phyloP scores from a whole-genome alignment of 2,113 vertebrate species.

The Bothrops jararaca region DNA sequence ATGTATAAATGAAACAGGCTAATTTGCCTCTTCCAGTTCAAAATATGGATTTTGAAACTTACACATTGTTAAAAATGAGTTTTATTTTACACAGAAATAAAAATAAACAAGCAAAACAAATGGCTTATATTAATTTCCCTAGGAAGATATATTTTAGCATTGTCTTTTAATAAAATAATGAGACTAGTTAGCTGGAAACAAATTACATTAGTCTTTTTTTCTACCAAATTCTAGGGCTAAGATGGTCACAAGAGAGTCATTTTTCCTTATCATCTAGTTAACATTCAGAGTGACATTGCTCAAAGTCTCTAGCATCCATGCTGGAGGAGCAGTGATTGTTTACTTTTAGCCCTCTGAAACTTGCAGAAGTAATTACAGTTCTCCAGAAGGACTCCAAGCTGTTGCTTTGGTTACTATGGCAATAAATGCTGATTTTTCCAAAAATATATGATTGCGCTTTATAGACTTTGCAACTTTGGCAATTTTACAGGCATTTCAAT shows the following conservation, averaged over 20 bases:
- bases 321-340: neutral
- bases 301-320: neutral
- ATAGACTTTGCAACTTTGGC: conserved; percentile 33
- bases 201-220: neutral
- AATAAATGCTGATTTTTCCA: conserved; percentile 56
- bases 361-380: conserved; percentile 59
- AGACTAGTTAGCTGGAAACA: neutral
- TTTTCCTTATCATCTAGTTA: conserved; percentile 13
- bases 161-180: neutral
- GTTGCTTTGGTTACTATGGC: conserved; percentile 62
- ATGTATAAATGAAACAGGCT: neutral
- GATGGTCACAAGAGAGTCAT: rapidly evolving
- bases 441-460: conserved; percentile 38
- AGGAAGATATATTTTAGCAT: neutral
- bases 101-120: neutral
- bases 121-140: neutral
- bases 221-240: neutral
- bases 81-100: neutral
- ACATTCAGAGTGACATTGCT: neutral
- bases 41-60: neutral
- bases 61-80: neutral
- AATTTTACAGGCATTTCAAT: conserved; percentile 34
- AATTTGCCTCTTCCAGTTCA: neutral
- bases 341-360: conserved; percentile 38
- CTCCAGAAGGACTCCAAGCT: conserved; percentile 53